A percentile compares a stretch with the other conserved stretches of the same genome.
Conservation (phyloP, 2,797 vertebrate genomes). For the Argentina silus region DNA sequence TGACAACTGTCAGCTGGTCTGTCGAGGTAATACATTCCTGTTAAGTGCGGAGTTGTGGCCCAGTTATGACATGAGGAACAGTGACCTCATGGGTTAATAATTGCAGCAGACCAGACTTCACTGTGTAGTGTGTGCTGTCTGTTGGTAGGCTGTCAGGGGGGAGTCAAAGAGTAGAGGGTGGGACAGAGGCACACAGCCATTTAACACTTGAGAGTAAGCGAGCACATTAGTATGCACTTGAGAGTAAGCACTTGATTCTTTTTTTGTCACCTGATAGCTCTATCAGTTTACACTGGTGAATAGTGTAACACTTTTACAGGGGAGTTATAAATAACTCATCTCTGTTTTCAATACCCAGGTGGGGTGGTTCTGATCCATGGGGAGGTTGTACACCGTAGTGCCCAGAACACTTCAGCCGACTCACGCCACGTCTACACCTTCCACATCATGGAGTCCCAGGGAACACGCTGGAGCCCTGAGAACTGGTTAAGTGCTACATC, state of each 20-base stretch:
- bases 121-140: background rate
- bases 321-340: background rate
- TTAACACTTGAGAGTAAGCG: background rate
- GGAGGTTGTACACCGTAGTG: conserved; percentile 92
- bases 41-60: background rate
- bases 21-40: too few species aligned
- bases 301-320: background rate
- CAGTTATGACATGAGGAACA: background rate
- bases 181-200: background rate
- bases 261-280: background rate
- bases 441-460: conserved; percentile 91
- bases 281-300: background rate
- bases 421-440: conserved; percentile 92
- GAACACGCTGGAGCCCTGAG: conserved; percentile 87
- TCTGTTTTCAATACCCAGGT: conserved; percentile 71
- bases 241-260: background rate
- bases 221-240: too few species aligned
- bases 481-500: conserved; percentile 86
- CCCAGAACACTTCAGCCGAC: conserved; percentile 79
- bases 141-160: background rate
- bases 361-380: conserved; percentile 89
- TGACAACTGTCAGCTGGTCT: background rate
- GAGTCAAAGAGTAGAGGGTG: background rate
- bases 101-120: background rate
- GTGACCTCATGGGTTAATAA: background rate